Percentiles rank a stretch among this genome's conserved stretches.
These are phyloP conservation scores for Sebastes steindachneri DNA, from an alignment of 2,797 vertebrate species.

Conservation along the genomic window DNA sequence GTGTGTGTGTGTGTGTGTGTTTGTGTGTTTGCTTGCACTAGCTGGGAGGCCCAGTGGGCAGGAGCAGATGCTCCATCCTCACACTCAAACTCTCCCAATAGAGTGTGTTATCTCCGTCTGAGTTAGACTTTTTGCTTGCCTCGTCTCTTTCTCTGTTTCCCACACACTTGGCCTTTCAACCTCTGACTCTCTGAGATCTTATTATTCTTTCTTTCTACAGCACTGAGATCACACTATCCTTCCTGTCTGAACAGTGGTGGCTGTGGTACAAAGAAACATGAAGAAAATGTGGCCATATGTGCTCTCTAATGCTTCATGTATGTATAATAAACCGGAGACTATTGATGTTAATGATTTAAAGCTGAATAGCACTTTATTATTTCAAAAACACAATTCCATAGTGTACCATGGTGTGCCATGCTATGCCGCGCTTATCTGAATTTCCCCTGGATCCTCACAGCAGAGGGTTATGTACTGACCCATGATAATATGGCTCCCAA, in stretches of 20 bases:
- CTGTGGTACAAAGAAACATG: neutral
- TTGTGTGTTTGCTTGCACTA: conserved; percentile 57
- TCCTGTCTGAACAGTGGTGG: neutral
- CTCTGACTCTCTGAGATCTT: neutral
- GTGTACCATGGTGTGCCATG: neutral
- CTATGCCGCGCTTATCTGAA: neutral
- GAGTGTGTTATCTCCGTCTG: conserved; percentile 53
- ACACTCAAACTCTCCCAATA: conserved; percentile 62
- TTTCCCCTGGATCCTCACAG: conserved; percentile 27
- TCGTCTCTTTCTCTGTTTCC: conserved; percentile 12
- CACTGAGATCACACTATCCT: neutral
- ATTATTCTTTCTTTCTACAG: neutral
- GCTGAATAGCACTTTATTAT: neutral
- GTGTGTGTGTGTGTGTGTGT: conserved; percentile 46
- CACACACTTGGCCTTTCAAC: conserved; percentile 19
- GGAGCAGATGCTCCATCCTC: conserved; percentile 76
- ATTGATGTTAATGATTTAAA: neutral
- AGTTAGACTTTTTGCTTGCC: conserved; percentile 38
- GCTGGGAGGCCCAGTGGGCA: conserved; percentile 68
- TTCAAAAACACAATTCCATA: neutral
- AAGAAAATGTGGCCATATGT: neutral
- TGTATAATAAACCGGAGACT: neutral
- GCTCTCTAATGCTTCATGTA: neutral
- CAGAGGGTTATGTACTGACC: conserved; percentile 40
- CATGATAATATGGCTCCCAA: conserved; percentile 30